Conservation (phyloP, 2,888 invertebrate species). For the Pyrochroa serraticornis region DNA sequence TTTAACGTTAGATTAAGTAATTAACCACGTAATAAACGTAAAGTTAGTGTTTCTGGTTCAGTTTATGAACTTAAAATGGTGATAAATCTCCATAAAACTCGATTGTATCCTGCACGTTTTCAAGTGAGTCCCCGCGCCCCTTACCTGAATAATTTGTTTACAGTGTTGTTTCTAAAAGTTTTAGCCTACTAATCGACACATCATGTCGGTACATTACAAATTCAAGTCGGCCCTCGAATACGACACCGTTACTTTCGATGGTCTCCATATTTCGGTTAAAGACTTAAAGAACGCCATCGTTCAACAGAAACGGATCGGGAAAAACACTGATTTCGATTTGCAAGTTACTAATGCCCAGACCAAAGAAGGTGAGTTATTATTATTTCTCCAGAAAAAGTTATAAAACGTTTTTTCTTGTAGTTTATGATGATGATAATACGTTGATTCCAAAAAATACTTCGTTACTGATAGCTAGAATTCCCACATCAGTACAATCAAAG, state of each 20-base stretch:
- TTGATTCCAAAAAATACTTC: conserved; percentile 98
- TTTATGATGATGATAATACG: conserved; percentile 87
- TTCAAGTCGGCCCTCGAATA: conserved; percentile 96
- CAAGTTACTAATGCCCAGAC: conserved; percentile 97
- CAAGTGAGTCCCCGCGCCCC: too few species aligned
- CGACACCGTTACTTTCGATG: conserved; percentile 97
- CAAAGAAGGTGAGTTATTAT: conserved; percentile 79
- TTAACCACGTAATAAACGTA: too few species aligned
- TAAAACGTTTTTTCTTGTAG: conserved; percentile 62
- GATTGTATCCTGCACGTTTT: too few species aligned
- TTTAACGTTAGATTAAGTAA: too few species aligned
- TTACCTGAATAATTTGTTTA: too few species aligned
- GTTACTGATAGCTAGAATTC: conserved; percentile 91
- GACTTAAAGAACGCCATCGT: conserved; percentile 95
- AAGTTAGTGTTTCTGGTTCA: too few species aligned
- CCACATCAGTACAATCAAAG: conserved; percentile 78
- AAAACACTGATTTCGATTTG: conserved; percentile 93
- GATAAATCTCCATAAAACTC: too few species aligned
- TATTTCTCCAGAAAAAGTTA: not conserved
- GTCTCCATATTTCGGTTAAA: conserved; percentile 91
- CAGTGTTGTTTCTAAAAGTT: too few species aligned
- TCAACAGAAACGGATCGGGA: conserved; percentile 93
- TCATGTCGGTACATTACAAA: conserved; percentile 97
- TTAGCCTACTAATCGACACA: too few species aligned
- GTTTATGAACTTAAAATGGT: too few species aligned